Base-by-base conservation (phyloP, 2,113 vertebrate genomes). In the Enhydra lutris region DNA sequence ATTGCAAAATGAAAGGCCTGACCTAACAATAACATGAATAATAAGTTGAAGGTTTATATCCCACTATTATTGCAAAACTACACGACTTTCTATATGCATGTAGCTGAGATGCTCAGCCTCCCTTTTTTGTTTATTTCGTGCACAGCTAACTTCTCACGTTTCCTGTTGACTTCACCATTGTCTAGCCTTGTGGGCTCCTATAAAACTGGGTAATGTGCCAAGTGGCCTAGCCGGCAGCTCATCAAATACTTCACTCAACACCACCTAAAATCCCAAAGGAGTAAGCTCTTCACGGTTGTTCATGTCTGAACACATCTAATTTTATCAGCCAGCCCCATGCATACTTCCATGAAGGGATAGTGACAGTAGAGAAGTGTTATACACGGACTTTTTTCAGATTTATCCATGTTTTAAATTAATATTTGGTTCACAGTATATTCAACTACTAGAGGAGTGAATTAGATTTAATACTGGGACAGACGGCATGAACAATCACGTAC, bases 221-320 rank as follows among this genome's bases (percentile, higher is more conserved):
- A 47, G 26, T 18, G 1, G 12, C 4, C 15, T 7, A 52, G 7
- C 4, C 71, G 3, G 3, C 7, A 45, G 52, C 24, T 45, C 12
- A 81, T 36, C 57, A 71, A 85, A 84, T 29, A 52, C 3, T 29
- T 52, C 3, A 94, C 6, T n/a, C 39, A 34, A 47, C 13, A 63
- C 31, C 31, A 80, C 8, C 13, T 52, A 34, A 55, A 67, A n/a
- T n/a, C 7, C 7, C 36, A 69, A 52, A 61, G 21, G 18, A 50
- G 36, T 65, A 36, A 67, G 15, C 7, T 34, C 4, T 45, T 85
- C 18, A 2, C n/a, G 55, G 63, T 55, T 52, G 17, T n/a, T 89
- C 14, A 23, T 4, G 24, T 10, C 7, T 34, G 42, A 47, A 67
- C 8, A 55, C 11, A 59, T 10, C n/a, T 42, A 52, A 36, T 24